Evolutionary conservation across 2,797 vertebrate species (phyloP).

Genomic region (Takifugu rubripes): DNA sequence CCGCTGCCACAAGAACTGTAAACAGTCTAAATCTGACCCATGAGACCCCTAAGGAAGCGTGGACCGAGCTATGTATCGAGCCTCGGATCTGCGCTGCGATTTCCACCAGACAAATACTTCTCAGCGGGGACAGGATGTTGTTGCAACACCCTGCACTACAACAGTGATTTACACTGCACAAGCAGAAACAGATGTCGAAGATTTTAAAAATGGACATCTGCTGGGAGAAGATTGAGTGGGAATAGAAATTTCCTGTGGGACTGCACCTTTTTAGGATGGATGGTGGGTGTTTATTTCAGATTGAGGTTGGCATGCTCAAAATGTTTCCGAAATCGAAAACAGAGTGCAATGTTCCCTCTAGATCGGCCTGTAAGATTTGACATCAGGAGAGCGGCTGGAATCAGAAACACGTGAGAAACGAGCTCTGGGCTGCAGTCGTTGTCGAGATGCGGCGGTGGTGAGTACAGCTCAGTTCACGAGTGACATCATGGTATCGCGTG

Average conservation of each 20-base stretch:
- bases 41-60: conserved; percentile 48
- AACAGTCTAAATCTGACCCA: conserved; percentile 45
- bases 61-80: conserved; percentile 38
- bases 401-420: too few species aligned
- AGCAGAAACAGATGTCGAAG: conserved; percentile 58
- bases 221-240: conserved; percentile 5
- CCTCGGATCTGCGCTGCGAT: conserved; percentile 36
- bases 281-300: conserved; percentile 25
- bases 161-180: conserved; percentile 47
- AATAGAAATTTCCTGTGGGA: conserved; percentile 16
- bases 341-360: conserved; percentile 10
- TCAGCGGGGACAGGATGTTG: conserved; percentile 66
- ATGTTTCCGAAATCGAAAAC: conserved; percentile 3
- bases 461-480: too few species aligned
- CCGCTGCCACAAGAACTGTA: conserved; percentile 32
- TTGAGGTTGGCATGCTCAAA: background rate
- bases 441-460: too few species aligned
- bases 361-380: background rate
- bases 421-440: too few species aligned
- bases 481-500: too few species aligned
- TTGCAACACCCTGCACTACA: conserved; percentile 55
- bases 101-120: conserved; percentile 58
- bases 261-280: conserved; percentile 13
- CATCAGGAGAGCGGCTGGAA: too few species aligned
- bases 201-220: conserved; percentile 42